Conservation (phyloP, 2,113 vertebrate genomes). For the Patagioenas fasciata region DNA sequence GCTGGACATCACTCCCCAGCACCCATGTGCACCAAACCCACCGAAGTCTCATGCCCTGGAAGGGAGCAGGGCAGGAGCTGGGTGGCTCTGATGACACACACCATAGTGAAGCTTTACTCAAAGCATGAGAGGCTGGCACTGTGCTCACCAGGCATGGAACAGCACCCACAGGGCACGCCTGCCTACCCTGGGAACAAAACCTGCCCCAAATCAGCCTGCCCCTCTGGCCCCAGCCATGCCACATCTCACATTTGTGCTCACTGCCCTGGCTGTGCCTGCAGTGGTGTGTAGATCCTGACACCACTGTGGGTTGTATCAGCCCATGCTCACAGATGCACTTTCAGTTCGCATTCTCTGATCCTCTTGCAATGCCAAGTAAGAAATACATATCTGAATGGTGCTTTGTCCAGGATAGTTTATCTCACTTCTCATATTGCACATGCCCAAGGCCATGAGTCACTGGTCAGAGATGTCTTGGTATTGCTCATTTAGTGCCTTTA, state of each 20-base stretch:
- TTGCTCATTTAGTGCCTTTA: neutral
- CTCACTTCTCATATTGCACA: neutral
- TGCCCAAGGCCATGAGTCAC: neutral
- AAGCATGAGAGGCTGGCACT: neutral
- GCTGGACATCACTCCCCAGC: neutral
- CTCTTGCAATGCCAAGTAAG: neutral
- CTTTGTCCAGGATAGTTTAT: neutral
- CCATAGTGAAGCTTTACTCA: neutral
- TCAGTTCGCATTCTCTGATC: neutral
- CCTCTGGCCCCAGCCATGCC: neutral
- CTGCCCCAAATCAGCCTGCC: neutral
- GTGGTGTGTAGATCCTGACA: neutral
- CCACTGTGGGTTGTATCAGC: neutral
- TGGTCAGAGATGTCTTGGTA: neutral
- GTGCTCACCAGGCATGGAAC: neutral
- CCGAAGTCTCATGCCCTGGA: neutral
- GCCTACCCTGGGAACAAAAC: neutral
- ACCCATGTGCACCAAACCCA: neutral
- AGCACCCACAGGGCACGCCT: neutral
- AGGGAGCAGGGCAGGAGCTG: neutral
- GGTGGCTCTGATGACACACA: neutral
- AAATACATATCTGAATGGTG: neutral
- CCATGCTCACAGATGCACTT: neutral
- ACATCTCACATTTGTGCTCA: neutral
- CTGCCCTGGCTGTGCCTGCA: neutral